Evolutionary conservation across 2,797 vertebrate genomes (phyloP), one percentile per base, ranked within the genome.

Genomic region (Danio kyathit): DNA sequence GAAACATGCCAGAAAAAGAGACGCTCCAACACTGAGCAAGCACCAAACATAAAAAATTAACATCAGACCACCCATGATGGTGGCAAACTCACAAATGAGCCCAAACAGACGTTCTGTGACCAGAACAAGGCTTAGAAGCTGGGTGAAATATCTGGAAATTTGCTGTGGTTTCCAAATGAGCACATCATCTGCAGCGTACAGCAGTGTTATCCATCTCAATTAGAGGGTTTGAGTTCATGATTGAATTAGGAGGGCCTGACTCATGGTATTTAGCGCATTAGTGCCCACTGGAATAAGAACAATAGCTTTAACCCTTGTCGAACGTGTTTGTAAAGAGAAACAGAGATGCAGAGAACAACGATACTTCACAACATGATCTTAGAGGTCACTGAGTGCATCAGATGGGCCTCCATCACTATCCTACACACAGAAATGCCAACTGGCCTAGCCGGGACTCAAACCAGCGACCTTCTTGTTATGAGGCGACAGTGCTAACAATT

Each of bases 1-100:
- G 83, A 89, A 80, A 91, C 80, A 73, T 82, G 89, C 88, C 89
- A 92, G 90, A 89, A 92, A 90, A 92, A 90, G 91, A 90, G 89
- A 88, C 88, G 85, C 84, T 89, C 81, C 86, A 88, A 81, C 89
- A 92, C 85, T 90, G 85, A 79, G 82, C 90, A 92, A 93, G 90
- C 89, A 91, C 75, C 61, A 72, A 64, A 66, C 52, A 89, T 67
- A 88, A 86, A 89, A 89, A 86, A 88, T 86, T 80, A 78, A 61
- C 73, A 40, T 60, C 60, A 76, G 89, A 92, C 93, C 92, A 93
- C 93, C 91, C 92, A 93, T 74, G 64, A 85, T 86, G 83, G 85
- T 86, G 86, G 84, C 87, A 89, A 91, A 88, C 85, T 84, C 87
- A 83, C 77, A 86, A 87, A 83, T 74, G 57, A 86, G 83, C 84